Percentiles rank a stretch among this genome's conserved stretches.
These are phyloP conservation scores for Apotomis capreana DNA, from an alignment of 2,888 invertebrate species.

Conservation along the genomic window DNA sequence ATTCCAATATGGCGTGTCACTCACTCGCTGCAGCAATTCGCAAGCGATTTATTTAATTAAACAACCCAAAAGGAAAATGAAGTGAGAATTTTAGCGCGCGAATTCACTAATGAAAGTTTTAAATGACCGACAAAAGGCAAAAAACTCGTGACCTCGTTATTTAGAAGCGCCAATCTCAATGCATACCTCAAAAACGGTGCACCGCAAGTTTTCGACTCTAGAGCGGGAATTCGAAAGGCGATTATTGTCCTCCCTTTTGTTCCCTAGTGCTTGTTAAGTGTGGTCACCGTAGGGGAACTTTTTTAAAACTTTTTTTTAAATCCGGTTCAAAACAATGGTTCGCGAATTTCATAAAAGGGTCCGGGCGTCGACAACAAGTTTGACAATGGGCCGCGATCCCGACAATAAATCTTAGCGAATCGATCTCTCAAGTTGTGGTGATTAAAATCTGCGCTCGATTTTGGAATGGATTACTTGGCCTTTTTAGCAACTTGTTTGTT, in stretches of 20 bases:
- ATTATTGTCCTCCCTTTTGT: constrained; percentile 43
- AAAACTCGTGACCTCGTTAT: constrained; percentile 77
- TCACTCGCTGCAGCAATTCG: constrained; percentile 39
- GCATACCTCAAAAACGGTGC: constrained; percentile 50
- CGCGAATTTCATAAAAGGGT: constrained; percentile 74
- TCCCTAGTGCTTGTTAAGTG: constrained; percentile 35
- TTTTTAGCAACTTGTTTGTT: constrained; percentile 24
- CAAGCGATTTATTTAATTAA: constrained; percentile 60
- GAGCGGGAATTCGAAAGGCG: constrained; percentile 47
- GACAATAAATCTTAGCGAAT: constrained; percentile 79
- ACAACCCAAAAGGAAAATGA: constrained; percentile 68
- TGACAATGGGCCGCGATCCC: constrained; percentile 70
- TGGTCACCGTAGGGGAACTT: constrained; percentile 60
- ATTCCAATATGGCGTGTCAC: constrained; percentile 24
- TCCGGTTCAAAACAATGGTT: constrained; percentile 75
- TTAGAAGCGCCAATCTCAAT: constrained; percentile 63
- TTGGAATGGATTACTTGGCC: constrained; percentile 24
- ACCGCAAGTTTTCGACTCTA: constrained; percentile 44
- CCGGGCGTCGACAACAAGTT: constrained; percentile 69
- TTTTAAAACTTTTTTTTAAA: constrained; percentile 73
- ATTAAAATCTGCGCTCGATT: constrained; percentile 39
- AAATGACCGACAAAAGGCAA: constrained; percentile 75
- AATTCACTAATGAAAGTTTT: constrained; percentile 81
- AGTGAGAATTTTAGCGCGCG: constrained; percentile 68
- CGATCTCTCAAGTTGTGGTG: constrained; percentile 57